Conservation (phyloP, 2,888 invertebrate genomes). For the Drosophila paranaensis region DNA sequence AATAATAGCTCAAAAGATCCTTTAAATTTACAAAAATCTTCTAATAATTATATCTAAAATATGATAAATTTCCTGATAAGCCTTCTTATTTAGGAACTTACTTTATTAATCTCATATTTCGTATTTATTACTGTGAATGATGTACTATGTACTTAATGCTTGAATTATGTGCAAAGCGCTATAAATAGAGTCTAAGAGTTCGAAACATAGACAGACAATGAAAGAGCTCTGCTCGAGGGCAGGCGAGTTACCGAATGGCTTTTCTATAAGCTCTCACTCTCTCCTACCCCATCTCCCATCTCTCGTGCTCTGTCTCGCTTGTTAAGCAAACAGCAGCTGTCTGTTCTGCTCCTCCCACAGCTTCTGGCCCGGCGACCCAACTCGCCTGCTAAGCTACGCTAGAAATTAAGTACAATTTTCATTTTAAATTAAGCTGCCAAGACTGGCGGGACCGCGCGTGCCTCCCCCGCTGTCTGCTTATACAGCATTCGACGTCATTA, state of each 20-base stretch:
- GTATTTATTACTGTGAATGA: slow-evolving; percentile 21
- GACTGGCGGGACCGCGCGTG: slow-evolving; percentile 22
- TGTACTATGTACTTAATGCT: slow-evolving; percentile 26
- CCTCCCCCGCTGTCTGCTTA: slow-evolving; percentile 38
- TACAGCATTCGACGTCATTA: slow-evolving; percentile 73
- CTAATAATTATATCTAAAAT: neutral
- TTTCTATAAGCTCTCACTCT: slow-evolving; percentile 45
- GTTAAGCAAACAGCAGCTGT: slow-evolving; percentile 49
- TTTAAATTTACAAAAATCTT: too few species aligned
- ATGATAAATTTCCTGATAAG: neutral
- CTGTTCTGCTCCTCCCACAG: slow-evolving; percentile 20
- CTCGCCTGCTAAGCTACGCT: slow-evolving; percentile 42
- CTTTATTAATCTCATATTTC: slow-evolving; percentile 11
- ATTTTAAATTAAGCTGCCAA: slow-evolving; percentile 79
- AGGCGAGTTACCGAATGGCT: slow-evolving; percentile 32
- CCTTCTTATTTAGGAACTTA: neutral
- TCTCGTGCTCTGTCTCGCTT: slow-evolving; percentile 5
- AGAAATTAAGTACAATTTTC: slow-evolving; percentile 79
- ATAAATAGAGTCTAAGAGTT: slow-evolving; percentile 44
- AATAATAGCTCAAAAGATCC: too few species aligned
- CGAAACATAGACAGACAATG: slow-evolving; percentile 39
- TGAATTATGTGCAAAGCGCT: slow-evolving; percentile 39
- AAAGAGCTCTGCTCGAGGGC: slow-evolving; percentile 37
- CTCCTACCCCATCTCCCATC: neutral
- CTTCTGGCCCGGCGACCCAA: slow-evolving; percentile 34